Percentiles rank a stretch among this genome's conserved stretches.
phyloP scores from a whole-genome alignment of 2,113 vertebrate genomes.

The Phylloscopus trochiloides region DNA sequence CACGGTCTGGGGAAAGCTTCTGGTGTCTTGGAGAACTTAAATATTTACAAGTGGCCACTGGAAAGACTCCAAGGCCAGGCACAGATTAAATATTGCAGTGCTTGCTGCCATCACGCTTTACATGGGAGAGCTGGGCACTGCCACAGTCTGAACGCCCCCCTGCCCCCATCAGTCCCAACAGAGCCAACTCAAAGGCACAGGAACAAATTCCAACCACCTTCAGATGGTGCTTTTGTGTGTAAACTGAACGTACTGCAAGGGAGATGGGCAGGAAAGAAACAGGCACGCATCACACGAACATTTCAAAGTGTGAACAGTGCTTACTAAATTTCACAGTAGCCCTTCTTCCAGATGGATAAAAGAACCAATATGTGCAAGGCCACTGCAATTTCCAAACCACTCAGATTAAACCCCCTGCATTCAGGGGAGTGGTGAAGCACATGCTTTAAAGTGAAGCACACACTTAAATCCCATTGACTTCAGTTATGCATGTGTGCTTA shows the following conservation, averaged over 20 bases:
- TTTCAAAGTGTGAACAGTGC: not conserved
- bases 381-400: conserved; percentile 39
- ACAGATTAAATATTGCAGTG: not conserved
- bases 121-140: not conserved
- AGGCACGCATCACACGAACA: not conserved
- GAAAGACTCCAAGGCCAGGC: not conserved
- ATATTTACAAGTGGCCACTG: not conserved
- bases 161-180: not conserved
- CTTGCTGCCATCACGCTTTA: not conserved
- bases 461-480: conserved; percentile 55
- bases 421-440: conserved; percentile 35
- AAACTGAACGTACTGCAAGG: not conserved
- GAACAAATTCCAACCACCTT: not conserved
- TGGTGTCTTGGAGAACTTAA: not conserved
- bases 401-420: conserved; percentile 4
- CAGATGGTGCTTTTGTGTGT: not conserved
- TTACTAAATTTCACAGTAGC: conserved; percentile 24
- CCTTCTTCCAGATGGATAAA: conserved; percentile 32
- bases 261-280: not conserved
- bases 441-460: conserved; percentile 55
- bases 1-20: not conserved
- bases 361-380: conserved; percentile 17
- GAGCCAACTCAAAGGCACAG: not conserved
- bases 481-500: conserved; percentile 22
- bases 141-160: not conserved